Evolutionary conservation across 2,797 vertebrate genomes (phyloP).

Genomic region (Harpagifer antarcticus): DNA sequence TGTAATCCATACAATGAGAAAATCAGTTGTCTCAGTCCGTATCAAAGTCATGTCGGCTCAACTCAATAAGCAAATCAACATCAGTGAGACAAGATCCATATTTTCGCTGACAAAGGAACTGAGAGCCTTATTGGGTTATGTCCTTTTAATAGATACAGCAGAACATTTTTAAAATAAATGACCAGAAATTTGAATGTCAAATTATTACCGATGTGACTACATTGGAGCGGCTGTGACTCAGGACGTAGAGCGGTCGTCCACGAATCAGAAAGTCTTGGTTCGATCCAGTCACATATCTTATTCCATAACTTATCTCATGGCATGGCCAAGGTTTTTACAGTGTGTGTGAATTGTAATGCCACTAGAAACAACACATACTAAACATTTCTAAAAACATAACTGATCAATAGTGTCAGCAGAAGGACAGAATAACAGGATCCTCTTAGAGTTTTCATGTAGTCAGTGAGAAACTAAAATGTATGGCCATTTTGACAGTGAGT

Average conservation of each 20-base stretch:
- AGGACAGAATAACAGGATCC: not conserved
- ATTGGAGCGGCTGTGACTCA: no score
- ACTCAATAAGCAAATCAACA: constrained; percentile 71
- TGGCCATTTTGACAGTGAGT: not conserved
- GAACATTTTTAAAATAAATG: no score
- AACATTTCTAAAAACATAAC: not conserved
- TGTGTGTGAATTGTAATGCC: no score
- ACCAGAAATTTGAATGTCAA: no score
- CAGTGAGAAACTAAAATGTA: not conserved
- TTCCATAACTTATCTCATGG: no score
- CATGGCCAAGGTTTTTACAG: no score
- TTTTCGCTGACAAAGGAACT: constrained; percentile 26
- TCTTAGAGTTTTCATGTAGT: not conserved
- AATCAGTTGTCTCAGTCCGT: constrained; percentile 85
- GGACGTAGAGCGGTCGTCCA: no score
- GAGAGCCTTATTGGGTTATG: not conserved
- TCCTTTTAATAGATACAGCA: no score
- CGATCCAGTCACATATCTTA: no score
- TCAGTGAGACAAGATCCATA: constrained; percentile 51
- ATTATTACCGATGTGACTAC: no score
- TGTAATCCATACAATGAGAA: constrained; percentile 82
- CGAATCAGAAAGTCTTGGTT: no score
- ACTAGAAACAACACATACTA: not conserved
- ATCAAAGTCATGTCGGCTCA: constrained; percentile 72
- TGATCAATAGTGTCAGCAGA: not conserved